Evolutionary conservation across 2,113 vertebrate genomes (phyloP).

Genomic region (Grammomys dolichurus): DNA sequence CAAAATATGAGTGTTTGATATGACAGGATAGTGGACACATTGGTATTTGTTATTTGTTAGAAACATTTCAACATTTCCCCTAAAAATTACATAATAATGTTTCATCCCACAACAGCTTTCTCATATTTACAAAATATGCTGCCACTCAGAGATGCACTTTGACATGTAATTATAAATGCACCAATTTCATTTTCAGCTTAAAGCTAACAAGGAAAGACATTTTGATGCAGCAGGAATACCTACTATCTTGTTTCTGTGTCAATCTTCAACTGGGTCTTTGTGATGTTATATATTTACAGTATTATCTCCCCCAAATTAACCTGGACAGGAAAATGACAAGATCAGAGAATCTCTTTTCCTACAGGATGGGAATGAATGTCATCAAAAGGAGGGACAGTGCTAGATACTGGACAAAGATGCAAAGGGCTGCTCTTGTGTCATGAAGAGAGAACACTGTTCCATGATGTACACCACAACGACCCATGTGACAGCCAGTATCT

Average conservation of each 20-base stretch:
- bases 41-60: conserved; percentile 34
- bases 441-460: background rate
- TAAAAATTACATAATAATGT: conserved; percentile 53
- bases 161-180: conserved; percentile 56
- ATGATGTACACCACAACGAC: background rate
- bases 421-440: background rate
- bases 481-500: background rate
- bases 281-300: background rate
- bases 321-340: conserved; percentile 23
- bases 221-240: background rate
- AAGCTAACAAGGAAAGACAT: conserved; percentile 32
- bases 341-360: background rate
- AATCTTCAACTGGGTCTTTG: conserved; percentile 46
- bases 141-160: conserved; percentile 55
- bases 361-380: background rate
- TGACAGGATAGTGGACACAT: background rate
- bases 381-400: conserved; percentile 19
- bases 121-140: conserved; percentile 64
- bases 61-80: conserved; percentile 60
- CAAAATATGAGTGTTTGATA: conserved; percentile 58
- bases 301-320: conserved; percentile 41
- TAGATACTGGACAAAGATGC: conserved; percentile 18
- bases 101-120: background rate
- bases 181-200: conserved; percentile 51
- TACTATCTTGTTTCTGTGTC: background rate